phyloP scores from a whole-genome alignment of 2,797 vertebrate species.

The Mycteria americana region DNA sequence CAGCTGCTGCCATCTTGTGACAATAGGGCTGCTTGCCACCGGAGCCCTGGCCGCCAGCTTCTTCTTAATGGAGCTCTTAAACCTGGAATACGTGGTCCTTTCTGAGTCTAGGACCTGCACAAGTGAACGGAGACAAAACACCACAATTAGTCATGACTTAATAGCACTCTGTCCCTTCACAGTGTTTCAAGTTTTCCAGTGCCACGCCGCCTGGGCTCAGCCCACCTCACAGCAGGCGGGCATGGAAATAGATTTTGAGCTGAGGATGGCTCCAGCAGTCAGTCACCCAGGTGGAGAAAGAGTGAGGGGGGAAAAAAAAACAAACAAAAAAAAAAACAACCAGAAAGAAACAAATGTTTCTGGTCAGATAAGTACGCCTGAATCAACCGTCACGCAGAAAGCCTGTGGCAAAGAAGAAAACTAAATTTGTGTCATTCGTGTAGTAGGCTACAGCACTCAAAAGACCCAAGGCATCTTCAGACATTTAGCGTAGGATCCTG shows the following conservation, averaged over 20 bases:
- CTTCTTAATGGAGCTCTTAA: conserved; percentile 64
- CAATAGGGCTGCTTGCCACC: conserved; percentile 69
- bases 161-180: accelerated
- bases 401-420: no score
- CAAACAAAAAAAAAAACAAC: no score
- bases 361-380: not conserved
- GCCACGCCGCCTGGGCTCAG: accelerated
- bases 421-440: accelerated
- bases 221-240: accelerated
- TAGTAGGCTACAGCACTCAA: no score
- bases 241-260: accelerated
- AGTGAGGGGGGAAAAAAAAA: accelerated
- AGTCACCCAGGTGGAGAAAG: accelerated
- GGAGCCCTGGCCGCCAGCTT: not conserved
- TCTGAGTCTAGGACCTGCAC: not conserved
- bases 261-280: not conserved
- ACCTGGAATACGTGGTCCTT: conserved; percentile 44
- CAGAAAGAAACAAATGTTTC: not conserved
- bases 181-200: no score
- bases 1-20: conserved; percentile 72
- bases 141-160: accelerated
- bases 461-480: not conserved
- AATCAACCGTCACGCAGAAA: not conserved
- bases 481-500: accelerated
- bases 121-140: not conserved